Evolutionary conservation across 2,113 vertebrate species (phyloP).

Genomic region (Carettochelys insculpta): DNA sequence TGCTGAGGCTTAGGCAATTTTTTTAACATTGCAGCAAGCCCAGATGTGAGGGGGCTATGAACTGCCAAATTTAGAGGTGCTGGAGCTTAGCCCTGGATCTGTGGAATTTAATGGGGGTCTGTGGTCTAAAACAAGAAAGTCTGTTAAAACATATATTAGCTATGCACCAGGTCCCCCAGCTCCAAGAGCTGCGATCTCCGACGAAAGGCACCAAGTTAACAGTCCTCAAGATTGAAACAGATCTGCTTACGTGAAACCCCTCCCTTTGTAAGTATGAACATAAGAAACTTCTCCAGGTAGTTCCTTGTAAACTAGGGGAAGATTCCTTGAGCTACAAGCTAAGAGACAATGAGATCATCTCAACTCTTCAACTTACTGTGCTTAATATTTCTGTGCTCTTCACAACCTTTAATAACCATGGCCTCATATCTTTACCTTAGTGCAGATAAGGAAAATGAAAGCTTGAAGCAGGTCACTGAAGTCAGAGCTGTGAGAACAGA

Average conservation of each 20-base stretch:
- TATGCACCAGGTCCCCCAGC: neutral
- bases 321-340: neutral
- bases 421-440: neutral
- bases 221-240: constrained; percentile 22
- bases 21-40: too few species aligned
- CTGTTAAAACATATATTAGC: neutral
- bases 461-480: neutral
- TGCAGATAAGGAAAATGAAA: neutral
- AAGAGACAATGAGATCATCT: neutral
- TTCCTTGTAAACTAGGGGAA: neutral
- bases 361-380: neutral
- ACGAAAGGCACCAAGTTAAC: constrained; percentile 25
- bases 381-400: neutral
- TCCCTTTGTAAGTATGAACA: neutral
- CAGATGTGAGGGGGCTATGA: too few species aligned
- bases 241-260: neutral
- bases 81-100: neutral
- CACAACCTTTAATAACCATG: neutral
- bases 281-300: neutral
- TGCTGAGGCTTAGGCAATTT: too few species aligned
- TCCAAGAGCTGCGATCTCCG: neutral
- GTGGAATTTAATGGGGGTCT: neutral
- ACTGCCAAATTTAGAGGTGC: too few species aligned
- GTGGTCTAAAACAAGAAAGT: neutral
- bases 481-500: neutral